A percentile compares a stretch with the other conserved stretches of the same genome.
These are phyloP conservation scores for Actias luna DNA, from an alignment of 2,888 invertebrate species.

Conservation along the genomic window DNA sequence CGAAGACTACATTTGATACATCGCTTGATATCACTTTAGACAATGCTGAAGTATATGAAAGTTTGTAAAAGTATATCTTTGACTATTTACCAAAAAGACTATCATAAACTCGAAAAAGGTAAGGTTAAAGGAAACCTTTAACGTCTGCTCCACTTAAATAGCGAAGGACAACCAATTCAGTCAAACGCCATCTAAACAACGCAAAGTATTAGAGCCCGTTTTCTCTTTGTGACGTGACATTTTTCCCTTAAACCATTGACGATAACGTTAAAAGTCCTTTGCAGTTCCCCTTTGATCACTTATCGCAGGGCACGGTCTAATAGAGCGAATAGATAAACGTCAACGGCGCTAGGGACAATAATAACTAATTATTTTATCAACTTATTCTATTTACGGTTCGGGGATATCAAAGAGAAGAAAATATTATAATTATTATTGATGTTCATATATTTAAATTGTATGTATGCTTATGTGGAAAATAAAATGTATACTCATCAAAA, in stretches of 20 bases:
- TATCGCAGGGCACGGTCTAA: constrained; percentile 64
- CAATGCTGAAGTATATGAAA: too few species aligned
- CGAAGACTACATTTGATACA: too few species aligned
- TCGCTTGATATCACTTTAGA: too few species aligned
- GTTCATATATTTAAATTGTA: neutral
- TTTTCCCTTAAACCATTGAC: constrained; percentile 28
- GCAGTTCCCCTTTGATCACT: constrained; percentile 51
- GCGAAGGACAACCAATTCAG: neutral
- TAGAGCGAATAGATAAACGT: constrained; percentile 67
- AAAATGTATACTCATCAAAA: too few species aligned
- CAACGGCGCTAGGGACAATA: constrained; percentile 4
- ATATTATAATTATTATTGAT: neutral
- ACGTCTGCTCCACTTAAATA: neutral
- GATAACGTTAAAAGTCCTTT: constrained; percentile 32
- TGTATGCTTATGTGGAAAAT: neutral
- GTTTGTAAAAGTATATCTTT: too few species aligned
- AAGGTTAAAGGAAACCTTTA: neutral
- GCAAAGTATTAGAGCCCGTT: neutral
- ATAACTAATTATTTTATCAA: constrained; percentile 35
- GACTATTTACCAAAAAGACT: too few species aligned
- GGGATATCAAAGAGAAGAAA: neutral
- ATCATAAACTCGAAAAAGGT: too few species aligned
- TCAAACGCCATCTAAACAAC: neutral
- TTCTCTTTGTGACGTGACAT: constrained; percentile 4
- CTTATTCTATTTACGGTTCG: constrained; percentile 13